A percentile compares a stretch with the other conserved stretches of the same genome.
Evolutionary conservation across 2,797 vertebrate genomes (phyloP).

Genomic region (Mus caroli): DNA sequence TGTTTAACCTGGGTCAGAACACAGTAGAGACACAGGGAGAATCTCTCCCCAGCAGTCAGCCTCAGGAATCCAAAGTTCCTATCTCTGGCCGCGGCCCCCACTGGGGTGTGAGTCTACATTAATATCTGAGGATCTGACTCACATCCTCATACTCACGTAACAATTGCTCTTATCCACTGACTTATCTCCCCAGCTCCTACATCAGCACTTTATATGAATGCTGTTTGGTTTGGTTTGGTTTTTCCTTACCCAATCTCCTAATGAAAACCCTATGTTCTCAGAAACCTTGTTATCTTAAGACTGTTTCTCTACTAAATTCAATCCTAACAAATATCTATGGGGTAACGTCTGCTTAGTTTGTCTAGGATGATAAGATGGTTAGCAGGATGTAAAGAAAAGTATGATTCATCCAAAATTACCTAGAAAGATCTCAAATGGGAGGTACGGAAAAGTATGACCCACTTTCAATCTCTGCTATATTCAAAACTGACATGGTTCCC

Average conservation of each 20-base stretch:
- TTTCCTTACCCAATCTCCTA: neutral
- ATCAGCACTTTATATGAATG: conserved; percentile 32
- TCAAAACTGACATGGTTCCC: conserved; percentile 33
- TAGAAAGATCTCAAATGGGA: neutral
- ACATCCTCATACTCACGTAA: neutral
- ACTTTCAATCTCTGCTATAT: conserved; percentile 22
- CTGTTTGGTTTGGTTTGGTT: neutral
- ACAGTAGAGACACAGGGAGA: neutral
- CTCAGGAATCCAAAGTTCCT: neutral
- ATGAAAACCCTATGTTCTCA: conserved; percentile 41
- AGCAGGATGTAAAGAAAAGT: neutral
- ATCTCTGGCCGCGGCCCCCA: neutral
- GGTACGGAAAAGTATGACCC: neutral
- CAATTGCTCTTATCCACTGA: neutral
- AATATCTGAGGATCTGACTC: neutral
- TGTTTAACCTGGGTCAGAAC: conserved; percentile 21
- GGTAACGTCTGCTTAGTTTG: neutral
- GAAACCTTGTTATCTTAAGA: conserved; percentile 25
- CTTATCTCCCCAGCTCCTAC: neutral
- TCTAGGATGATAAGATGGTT: conserved; percentile 11
- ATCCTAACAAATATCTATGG: conserved; percentile 15
- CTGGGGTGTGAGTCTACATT: neutral
- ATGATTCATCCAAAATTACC: conserved; percentile 19
- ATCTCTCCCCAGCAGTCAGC: neutral
- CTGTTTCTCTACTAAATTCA: neutral